phyloP scores from a whole-genome alignment of 2,113 vertebrate species.

The Phycodurus eques region DNA sequence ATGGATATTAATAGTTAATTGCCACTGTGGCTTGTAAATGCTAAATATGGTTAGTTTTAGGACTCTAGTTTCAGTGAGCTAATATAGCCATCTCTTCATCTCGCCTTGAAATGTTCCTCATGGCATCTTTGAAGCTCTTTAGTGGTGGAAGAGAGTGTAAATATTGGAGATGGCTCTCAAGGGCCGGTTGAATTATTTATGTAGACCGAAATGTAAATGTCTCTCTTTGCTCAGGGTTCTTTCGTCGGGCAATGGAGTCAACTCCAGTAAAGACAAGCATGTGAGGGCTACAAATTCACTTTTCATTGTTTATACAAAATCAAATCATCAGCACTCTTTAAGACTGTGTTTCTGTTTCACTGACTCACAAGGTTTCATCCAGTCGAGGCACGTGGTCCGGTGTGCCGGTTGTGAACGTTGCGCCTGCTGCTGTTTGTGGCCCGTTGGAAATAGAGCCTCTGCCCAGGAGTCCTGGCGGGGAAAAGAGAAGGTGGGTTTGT shows the following conservation, averaged over 20 bases:
- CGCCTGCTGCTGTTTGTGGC: slow-evolving; percentile 67
- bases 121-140: not conserved
- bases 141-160: not conserved
- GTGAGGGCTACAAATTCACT: slow-evolving; percentile 38
- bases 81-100: not conserved
- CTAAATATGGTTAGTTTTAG: not conserved
- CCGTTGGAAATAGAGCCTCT: slow-evolving; percentile 85
- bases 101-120: not conserved
- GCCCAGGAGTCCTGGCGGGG: slow-evolving; percentile 79
- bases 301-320: not conserved
- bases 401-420: slow-evolving; percentile 57
- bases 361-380: slow-evolving; percentile 30
- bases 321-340: not conserved
- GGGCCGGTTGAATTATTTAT: not conserved
- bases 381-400: slow-evolving; percentile 58
- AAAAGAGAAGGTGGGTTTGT: slow-evolving; percentile 82
- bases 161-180: not conserved
- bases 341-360: not conserved
- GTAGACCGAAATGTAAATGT: slow-evolving; percentile 1
- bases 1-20: not conserved
- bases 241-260: slow-evolving; percentile 72
- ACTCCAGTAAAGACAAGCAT: slow-evolving; percentile 75
- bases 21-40: not conserved
- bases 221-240: slow-evolving; percentile 34
- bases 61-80: not conserved